A percentile compares a stretch with the other conserved stretches of the same genome.
Evolutionary conservation across 2,113 vertebrate species (phyloP).

Genomic region (Sebastes schlegelii): DNA sequence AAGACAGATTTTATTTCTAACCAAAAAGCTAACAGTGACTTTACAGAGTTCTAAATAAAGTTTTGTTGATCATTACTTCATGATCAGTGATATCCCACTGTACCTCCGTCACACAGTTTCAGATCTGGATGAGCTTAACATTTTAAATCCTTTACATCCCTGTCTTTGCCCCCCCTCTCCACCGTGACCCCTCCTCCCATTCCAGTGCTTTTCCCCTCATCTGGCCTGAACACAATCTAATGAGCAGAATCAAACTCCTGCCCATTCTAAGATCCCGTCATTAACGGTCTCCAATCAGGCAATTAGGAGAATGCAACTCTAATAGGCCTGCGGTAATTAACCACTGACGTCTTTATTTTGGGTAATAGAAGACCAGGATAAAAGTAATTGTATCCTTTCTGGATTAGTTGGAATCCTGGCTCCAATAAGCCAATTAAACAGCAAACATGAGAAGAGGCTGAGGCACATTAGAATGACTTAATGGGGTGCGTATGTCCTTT

Average conservation of each 20-base stretch:
- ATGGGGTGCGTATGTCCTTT: constrained; percentile 69
- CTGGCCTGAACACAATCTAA: constrained; percentile 27
- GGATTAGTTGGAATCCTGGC: constrained; percentile 68
- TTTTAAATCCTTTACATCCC: neutral
- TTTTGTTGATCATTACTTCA: neutral
- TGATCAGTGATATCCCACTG: neutral
- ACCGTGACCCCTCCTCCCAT: neutral
- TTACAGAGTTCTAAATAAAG: neutral
- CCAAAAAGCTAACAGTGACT: neutral
- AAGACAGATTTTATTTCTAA: neutral
- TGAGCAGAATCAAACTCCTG: constrained; percentile 47
- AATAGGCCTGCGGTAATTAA: constrained; percentile 70
- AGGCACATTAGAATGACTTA: constrained; percentile 69
- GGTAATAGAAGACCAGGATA: constrained; percentile 58
- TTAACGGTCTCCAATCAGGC: constrained; percentile 57
- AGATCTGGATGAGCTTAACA: neutral
- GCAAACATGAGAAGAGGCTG: constrained; percentile 69
- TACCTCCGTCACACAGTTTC: neutral
- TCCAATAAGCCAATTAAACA: constrained; percentile 75
- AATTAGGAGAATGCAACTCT: constrained; percentile 69
- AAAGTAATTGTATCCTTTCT: constrained; percentile 74
- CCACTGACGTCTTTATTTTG: constrained; percentile 73
- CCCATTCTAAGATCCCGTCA: constrained; percentile 35
- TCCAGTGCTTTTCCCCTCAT: neutral
- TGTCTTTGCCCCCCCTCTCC: neutral